These are phyloP conservation scores for Oreochromis grahami DNA, from an alignment of 2,797 vertebrate genomes.

Conservation along the genomic window DNA sequence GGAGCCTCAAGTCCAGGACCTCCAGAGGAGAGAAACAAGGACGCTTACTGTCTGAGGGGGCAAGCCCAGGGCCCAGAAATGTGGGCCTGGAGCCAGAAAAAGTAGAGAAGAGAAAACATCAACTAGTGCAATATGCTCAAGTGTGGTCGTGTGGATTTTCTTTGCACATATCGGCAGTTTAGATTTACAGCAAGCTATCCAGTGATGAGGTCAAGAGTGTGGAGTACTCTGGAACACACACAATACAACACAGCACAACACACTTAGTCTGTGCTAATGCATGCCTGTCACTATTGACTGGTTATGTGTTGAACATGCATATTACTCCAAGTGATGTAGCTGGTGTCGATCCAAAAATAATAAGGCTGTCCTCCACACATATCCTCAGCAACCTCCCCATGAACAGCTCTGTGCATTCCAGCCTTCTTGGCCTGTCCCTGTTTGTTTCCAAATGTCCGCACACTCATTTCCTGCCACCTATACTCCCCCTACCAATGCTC, in stretches of 20 bases:
- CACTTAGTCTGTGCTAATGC: not conserved
- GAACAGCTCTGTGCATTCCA: constrained; percentile 33
- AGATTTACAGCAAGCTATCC: not conserved
- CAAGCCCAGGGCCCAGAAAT: constrained; percentile 21
- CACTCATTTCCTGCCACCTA: constrained; percentile 62
- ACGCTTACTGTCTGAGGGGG: constrained; percentile 52
- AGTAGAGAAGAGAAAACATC: constrained; percentile 24
- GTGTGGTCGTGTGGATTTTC: constrained; percentile 25
- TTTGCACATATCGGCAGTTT: constrained; percentile 22
- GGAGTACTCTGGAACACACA: not conserved
- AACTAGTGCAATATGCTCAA: constrained; percentile 45
- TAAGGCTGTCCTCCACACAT: not conserved
- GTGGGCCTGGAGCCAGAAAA: constrained; percentile 41
- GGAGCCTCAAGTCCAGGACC: constrained; percentile 47
- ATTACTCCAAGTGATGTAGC: not conserved
- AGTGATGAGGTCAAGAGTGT: not conserved
- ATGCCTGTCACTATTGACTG: not conserved
- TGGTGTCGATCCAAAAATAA: not conserved
- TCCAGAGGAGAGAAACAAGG: constrained; percentile 64
- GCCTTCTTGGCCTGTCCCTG: constrained; percentile 7
- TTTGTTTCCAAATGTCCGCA: constrained; percentile 46
- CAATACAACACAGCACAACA: not conserved
- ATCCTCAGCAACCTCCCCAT: not conserved
- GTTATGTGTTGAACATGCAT: not conserved
- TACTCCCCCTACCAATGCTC: not conserved